Percentiles rank a stretch among this genome's conserved stretches.
These are phyloP conservation scores for Denticeps clupeoides DNA, from an alignment of 2,797 vertebrate genomes.

Conservation along the genomic window DNA sequence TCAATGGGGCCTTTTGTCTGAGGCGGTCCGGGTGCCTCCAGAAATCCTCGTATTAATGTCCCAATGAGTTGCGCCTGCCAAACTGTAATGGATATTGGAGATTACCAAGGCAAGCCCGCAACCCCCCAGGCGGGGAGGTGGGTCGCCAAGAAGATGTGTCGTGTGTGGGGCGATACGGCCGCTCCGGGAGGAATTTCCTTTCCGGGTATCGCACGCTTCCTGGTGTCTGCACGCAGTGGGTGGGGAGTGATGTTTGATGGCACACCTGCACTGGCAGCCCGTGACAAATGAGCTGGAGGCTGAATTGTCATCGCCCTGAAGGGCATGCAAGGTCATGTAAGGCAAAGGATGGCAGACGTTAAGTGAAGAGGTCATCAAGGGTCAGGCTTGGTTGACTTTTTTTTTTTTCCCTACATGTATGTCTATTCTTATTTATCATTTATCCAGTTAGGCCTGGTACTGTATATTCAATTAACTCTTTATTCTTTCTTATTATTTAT, in stretches of 20 bases:
- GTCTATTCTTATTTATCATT: too few species aligned
- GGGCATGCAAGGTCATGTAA: too few species aligned
- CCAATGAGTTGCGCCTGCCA: slow-evolving; percentile 39
- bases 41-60: slow-evolving; percentile 34
- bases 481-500: too few species aligned
- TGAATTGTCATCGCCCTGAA: too few species aligned
- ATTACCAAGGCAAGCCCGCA: slow-evolving; percentile 18
- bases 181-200: slow-evolving; percentile 11
- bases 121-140: too few species aligned
- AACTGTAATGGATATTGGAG: slow-evolving; percentile 34
- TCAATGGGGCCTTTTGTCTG: slow-evolving; percentile 53
- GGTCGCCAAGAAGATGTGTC: slow-evolving; percentile 32
- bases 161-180: slow-evolving; percentile 32
- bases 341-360: too few species aligned
- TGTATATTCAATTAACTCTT: too few species aligned
- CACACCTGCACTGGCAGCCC: background rate
- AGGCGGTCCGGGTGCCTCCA: slow-evolving; percentile 17
- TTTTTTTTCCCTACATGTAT: too few species aligned
- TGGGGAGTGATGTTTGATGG: background rate
- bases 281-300: too few species aligned
- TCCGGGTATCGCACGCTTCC: background rate
- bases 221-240: background rate
- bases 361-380: too few species aligned
- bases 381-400: too few species aligned
- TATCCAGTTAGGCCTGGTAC: too few species aligned